Conservation (phyloP, 2,797 vertebrate genomes). For the Sebastes matsubarae region DNA sequence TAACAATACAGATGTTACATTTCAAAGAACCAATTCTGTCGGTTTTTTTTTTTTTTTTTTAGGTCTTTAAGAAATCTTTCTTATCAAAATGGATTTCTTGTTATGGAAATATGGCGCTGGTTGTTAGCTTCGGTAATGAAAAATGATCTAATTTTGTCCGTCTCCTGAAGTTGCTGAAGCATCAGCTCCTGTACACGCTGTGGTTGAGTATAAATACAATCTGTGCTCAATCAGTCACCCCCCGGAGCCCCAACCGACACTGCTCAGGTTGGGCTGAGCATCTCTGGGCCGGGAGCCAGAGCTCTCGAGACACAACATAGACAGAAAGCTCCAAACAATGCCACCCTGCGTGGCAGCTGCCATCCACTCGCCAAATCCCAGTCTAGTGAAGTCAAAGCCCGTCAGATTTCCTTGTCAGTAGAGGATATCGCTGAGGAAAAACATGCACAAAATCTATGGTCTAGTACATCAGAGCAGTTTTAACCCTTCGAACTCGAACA, state of each 20-base stretch:
- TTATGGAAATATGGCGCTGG: background rate
- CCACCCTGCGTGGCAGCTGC: slow-evolving; percentile 56
- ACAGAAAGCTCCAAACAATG: slow-evolving; percentile 55
- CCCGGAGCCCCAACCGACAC: slow-evolving; percentile 35
- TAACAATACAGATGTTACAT: slow-evolving; percentile 31
- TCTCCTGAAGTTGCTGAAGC: slow-evolving; percentile 46
- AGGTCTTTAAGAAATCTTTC: background rate
- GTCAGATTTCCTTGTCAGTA: slow-evolving; percentile 15
- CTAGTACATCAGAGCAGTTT: background rate
- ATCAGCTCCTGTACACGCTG: slow-evolving; percentile 40
- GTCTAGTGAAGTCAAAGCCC: slow-evolving; percentile 26
- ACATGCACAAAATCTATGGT: background rate
- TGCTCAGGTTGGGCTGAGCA: slow-evolving; percentile 52
- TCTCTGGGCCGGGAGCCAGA: slow-evolving; percentile 68
- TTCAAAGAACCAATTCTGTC: slow-evolving; percentile 19
- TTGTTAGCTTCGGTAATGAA: slow-evolving; percentile 46
- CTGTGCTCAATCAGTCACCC: slow-evolving; percentile 57
- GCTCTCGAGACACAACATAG: slow-evolving; percentile 48
- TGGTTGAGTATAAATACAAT: slow-evolving; percentile 54
- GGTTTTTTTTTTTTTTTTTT: background rate
- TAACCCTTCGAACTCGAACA: background rate
- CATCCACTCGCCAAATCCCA: slow-evolving; percentile 30
- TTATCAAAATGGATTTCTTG: slow-evolving; percentile 8
- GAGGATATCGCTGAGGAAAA: background rate
- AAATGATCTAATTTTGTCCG: slow-evolving; percentile 39